Conservation (phyloP, 2,888 invertebrate species). For the Hydrotaea diabolus region DNA sequence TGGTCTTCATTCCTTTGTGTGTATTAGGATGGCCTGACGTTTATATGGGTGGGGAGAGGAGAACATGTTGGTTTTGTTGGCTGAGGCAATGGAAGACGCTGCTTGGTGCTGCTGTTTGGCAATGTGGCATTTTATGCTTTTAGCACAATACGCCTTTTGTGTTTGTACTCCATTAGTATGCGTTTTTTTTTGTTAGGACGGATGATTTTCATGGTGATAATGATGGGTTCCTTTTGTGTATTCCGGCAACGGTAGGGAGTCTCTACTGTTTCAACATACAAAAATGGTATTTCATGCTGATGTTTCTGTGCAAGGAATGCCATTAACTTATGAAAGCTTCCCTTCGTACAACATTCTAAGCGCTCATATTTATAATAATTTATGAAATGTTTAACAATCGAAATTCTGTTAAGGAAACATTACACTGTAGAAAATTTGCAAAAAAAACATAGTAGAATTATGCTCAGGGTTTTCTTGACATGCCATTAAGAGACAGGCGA, state of each 20-base stretch:
- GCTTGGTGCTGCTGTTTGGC: slow-evolving; percentile 55
- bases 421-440: too few relatives aligned
- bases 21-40: too few relatives aligned
- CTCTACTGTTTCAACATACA: neutral
- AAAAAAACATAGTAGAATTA: too few relatives aligned
- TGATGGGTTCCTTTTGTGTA: slow-evolving; percentile 24
- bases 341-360: too few relatives aligned
- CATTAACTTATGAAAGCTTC: neutral
- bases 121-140: slow-evolving; percentile 66
- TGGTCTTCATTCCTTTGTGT: slow-evolving; percentile 66
- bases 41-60: slow-evolving; percentile 1
- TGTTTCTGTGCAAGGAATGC: neutral
- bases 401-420: too few relatives aligned
- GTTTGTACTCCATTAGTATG: slow-evolving; percentile 43
- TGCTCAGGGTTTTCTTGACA: too few relatives aligned
- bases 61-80: neutral
- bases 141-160: slow-evolving; percentile 55
- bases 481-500: too few relatives aligned
- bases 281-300: neutral
- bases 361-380: too few relatives aligned
- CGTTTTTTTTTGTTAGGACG: slow-evolving; percentile 10
- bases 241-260: neutral
- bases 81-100: slow-evolving; percentile 29
- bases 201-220: slow-evolving; percentile 22
- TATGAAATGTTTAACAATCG: too few relatives aligned